Percentiles rank a stretch among this genome's conserved stretches.
Conservation (phyloP, 2,113 vertebrate species). For the Castor canadensis region DNA sequence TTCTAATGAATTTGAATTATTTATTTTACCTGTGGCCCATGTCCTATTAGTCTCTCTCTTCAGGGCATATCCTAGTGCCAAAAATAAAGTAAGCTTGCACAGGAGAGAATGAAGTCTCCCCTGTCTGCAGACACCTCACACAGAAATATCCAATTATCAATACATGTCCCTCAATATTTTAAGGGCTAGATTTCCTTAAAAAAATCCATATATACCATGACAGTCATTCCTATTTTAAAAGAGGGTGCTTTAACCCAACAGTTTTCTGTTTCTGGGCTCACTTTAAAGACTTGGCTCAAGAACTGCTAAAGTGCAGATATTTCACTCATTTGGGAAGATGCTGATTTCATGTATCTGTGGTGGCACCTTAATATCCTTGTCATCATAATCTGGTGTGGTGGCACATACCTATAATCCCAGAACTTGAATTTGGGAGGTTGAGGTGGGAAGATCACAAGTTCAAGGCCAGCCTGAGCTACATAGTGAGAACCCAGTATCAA, state of each 20-base stretch:
- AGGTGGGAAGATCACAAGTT: neutral
- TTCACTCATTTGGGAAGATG: neutral
- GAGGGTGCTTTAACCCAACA: neutral
- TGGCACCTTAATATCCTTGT: neutral
- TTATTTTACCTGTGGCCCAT: neutral
- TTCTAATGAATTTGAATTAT: neutral
- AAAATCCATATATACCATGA: neutral
- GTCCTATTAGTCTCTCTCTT: neutral
- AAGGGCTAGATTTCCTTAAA: neutral
- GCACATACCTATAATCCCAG: neutral
- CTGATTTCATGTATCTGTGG: neutral
- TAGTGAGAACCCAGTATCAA: neutral
- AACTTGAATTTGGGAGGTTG: neutral
- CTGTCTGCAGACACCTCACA: neutral
- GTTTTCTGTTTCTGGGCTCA: neutral
- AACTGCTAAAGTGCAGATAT: neutral
- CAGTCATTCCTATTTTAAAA: neutral
- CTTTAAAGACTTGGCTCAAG: conserved; percentile 26
- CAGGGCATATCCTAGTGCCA: neutral
- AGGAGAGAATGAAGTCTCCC: neutral
- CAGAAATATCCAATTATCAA: neutral
- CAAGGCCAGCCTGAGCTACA: neutral
- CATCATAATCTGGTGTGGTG: no score
- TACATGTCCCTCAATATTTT: neutral
- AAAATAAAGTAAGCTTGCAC: neutral